These are phyloP conservation scores for Phalera bucephala DNA, from an alignment of 2,888 invertebrate species.

Conservation along the genomic window DNA sequence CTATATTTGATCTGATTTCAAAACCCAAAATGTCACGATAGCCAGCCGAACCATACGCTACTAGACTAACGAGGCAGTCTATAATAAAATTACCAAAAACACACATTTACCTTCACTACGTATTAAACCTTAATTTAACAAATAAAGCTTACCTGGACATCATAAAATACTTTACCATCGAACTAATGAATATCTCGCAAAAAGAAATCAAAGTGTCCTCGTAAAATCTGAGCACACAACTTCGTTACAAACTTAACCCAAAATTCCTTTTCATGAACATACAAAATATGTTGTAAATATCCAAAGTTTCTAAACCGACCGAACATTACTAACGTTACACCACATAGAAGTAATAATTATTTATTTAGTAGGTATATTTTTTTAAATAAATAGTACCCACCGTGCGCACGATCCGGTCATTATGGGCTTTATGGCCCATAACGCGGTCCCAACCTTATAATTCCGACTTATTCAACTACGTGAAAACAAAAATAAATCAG, in stretches of 20 bases:
- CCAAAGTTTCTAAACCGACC: not conserved
- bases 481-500: conserved; percentile 64
- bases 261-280: not conserved
- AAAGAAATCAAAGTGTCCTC: not conserved
- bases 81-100: no score
- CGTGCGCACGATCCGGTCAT: conserved; percentile 43
- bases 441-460: conserved; percentile 58
- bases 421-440: conserved; percentile 58
- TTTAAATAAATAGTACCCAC: conserved; percentile 41
- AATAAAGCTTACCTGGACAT: no score
- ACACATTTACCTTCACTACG: no score
- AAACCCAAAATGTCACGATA: no score
- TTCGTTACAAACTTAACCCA: not conserved
- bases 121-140: no score
- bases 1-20: no score
- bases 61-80: no score
- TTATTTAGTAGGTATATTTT: conserved; percentile 20
- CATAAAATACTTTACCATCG: not conserved
- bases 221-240: not conserved
- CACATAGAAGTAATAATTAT: no score
- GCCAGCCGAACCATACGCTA: no score
- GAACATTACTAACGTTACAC: no score
- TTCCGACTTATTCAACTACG: conserved; percentile 51
- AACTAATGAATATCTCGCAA: not conserved
- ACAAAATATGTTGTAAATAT: conserved; percentile 1